Evolutionary conservation across 2,797 vertebrate species (phyloP).

Genomic region (Trichosurus vulpecula): DNA sequence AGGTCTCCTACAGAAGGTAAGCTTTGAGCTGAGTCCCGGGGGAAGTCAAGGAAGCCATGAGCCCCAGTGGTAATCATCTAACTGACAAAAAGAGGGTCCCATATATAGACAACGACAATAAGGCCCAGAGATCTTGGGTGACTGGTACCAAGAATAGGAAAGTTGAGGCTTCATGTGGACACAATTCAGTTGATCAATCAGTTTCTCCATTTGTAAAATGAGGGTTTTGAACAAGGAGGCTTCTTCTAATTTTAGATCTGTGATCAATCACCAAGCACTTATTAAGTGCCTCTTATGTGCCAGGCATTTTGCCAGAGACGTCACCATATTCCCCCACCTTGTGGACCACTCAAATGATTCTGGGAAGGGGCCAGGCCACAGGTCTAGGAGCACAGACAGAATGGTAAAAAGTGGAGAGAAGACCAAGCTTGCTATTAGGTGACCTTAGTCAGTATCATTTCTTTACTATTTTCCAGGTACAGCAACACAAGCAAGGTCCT

Average conservation of each 20-base stretch:
- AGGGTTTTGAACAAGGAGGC: not conserved
- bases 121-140: not conserved
- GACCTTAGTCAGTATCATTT: no score
- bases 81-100: not conserved
- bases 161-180: not conserved
- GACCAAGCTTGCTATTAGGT: not conserved
- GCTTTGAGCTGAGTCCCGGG: not conserved
- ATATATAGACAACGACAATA: not conserved
- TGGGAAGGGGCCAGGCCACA: not conserved
- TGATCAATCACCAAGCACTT: not conserved
- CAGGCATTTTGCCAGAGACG: not conserved
- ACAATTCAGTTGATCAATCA: not conserved
- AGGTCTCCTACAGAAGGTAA: not conserved
- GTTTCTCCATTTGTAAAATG: not conserved
- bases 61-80: not conserved
- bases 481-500: no score
- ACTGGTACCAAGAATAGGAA: not conserved
- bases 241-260: not conserved
- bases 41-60: not conserved
- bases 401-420: not conserved
- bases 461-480: no score
- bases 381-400: not conserved
- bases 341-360: not conserved
- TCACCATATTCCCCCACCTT: not conserved
- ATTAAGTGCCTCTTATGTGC: not conserved